These are phyloP conservation scores for Calameuta pallipes DNA, from an alignment of 2,888 invertebrate species.

Conservation along the genomic window DNA sequence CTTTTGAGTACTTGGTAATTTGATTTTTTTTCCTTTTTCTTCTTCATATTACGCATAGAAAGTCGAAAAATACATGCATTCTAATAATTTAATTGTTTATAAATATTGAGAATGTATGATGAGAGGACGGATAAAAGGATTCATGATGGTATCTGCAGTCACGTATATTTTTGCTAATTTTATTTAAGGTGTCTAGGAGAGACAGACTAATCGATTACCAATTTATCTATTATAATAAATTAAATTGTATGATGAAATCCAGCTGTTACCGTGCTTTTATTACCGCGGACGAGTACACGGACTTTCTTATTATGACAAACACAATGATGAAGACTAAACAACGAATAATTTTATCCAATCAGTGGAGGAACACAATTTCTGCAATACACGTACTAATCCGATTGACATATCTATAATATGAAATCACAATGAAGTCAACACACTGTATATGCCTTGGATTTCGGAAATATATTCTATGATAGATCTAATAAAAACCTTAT, in stretches of 20 bases:
- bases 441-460: background rate
- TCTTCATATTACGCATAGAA: background rate
- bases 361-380: background rate
- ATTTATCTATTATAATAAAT: slow-evolving; percentile 48
- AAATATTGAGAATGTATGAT: background rate
- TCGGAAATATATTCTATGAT: background rate
- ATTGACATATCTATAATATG: background rate
- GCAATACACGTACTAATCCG: background rate
- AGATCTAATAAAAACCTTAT: background rate
- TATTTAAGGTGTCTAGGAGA: slow-evolving; percentile 40
- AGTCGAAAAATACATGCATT: background rate
- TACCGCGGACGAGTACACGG: slow-evolving; percentile 40
- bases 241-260: slow-evolving; percentile 42
- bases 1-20: background rate
- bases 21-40: background rate
- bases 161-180: slow-evolving; percentile 29
- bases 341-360: slow-evolving; percentile 31
- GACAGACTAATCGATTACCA: slow-evolving; percentile 42
- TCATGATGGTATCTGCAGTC: background rate
- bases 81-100: background rate
- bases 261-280: slow-evolving; percentile 40
- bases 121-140: background rate
- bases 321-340: slow-evolving; percentile 18
- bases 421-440: background rate
- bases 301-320: slow-evolving; percentile 24